Base-by-base conservation (phyloP, 2,113 vertebrate species). In the Oplegnathus fasciatus region DNA sequence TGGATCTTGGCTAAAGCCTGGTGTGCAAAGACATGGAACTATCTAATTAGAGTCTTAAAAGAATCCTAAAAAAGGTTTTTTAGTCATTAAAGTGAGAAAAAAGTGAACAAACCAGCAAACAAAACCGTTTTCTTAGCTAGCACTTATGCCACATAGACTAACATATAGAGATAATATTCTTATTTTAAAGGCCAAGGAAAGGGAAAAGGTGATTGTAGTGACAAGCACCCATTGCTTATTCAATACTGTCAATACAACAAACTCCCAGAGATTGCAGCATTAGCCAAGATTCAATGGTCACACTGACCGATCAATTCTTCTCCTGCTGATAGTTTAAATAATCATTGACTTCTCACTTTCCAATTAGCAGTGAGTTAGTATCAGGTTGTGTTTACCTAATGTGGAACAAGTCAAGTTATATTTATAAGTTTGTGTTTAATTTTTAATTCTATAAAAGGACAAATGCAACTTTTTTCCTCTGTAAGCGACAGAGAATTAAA, bases 21-120 rank as follows among this genome's bases (percentile, higher is more conserved):
- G 6, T 69, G 80, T 69, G 61, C 30, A 64, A 71, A 82, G 64
- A 82, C 70, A 82, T 81, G 55, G 75, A 66, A 74, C 52, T 69
- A 61, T 54, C 46, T 54, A 55, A 80, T 82, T 75, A 75, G 61
- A 54, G 71, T 68, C 9, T 40, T 58, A 32, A 65, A 68, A 67
- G 30, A 79, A 80, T 65, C 30, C 69, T 30, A 22, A 0, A 22
- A 46, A 44, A 10, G 32, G 37, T 70, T 50, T 74, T 42, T 65
- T 52, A 20, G 69, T 60, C 57, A 11, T 65, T 48, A 28, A 54
- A 37, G 24, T 37, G 32, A 30, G 52, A 60, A 11, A 57, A 37
- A 68, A 68, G 24, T 44, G 14, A 65, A 64, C 9, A 68, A 64
- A 34, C 14, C 37, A 55, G 26, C 48, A 60, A 42, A 22, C 15